Percentiles rank a stretch among this genome's conserved stretches.
These are phyloP conservation scores for Acrocyrtus sp. DNA, from an alignment of 2,888 invertebrate genomes.

Conservation along the genomic window DNA sequence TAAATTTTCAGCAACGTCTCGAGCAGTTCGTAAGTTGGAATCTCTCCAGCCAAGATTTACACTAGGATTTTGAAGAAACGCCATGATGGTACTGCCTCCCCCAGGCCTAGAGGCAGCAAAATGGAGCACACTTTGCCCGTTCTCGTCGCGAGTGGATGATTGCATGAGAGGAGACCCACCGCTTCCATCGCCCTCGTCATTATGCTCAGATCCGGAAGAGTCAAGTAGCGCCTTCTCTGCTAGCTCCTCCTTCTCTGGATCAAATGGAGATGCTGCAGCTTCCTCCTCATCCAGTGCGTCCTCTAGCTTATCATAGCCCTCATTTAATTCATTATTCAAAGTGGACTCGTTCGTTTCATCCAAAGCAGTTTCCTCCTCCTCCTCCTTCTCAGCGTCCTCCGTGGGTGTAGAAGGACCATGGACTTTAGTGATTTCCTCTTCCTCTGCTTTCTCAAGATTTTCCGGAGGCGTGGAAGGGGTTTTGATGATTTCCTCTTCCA, in stretches of 20 bases:
- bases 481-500: too few relatives aligned
- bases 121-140: slow-evolving; percentile 89
- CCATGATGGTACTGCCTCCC: slow-evolving; percentile 81
- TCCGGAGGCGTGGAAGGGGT: slow-evolving; percentile 67
- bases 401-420: neutral
- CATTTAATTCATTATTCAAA: slow-evolving; percentile 8
- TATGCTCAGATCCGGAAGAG: slow-evolving; percentile 5
- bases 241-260: slow-evolving; percentile 40
- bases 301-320: slow-evolving; percentile 9
- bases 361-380: slow-evolving; percentile 10
- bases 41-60: slow-evolving; percentile 85
- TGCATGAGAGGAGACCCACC: neutral
- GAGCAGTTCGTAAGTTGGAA: slow-evolving; percentile 85
- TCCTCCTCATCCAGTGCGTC: slow-evolving; percentile 25
- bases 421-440: neutral
- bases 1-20: slow-evolving; percentile 85
- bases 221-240: slow-evolving; percentile 24
- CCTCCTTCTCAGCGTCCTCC: neutral
- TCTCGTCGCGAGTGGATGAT: slow-evolving; percentile 76
- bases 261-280: slow-evolving; percentile 4
- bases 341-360: neutral
- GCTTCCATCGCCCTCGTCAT: slow-evolving; percentile 13
- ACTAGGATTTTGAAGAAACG: slow-evolving; percentile 82
- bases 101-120: slow-evolving; percentile 87
- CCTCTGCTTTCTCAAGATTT: slow-evolving; percentile 15